Percentiles rank a stretch among this genome's conserved stretches.
Evolutionary conservation across 2,797 vertebrate genomes (phyloP).

Genomic region (Gymnodraco acuticeps): DNA sequence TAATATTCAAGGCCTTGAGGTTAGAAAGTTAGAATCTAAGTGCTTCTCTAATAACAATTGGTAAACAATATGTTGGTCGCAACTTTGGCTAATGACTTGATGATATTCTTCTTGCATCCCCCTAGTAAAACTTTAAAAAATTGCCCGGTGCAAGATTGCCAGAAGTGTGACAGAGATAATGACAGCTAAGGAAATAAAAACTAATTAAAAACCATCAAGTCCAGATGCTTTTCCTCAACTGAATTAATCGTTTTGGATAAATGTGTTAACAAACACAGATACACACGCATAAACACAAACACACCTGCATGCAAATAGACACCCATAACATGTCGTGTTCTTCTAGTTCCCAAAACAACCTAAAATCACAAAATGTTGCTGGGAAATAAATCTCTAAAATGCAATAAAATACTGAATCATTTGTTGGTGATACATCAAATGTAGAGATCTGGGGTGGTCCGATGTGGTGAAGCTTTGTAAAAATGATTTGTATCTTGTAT

Average conservation of each 20-base stretch:
- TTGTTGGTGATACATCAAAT: not conserved
- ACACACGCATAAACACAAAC: constrained; percentile 2
- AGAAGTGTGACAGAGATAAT: constrained; percentile 33
- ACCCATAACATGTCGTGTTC: not conserved
- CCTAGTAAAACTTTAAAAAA: constrained; percentile 6
- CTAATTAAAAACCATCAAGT: constrained; percentile 46
- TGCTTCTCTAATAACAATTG: constrained; percentile 23
- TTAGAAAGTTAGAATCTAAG: constrained; percentile 1
- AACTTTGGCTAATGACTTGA: constrained; percentile 27
- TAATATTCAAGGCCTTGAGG: not conserved
- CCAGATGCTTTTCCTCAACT: constrained; percentile 41
- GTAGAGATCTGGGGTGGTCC: not conserved
- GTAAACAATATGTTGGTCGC: constrained; percentile 15
- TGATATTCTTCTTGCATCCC: constrained; percentile 7
- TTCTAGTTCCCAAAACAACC: constrained; percentile 15
- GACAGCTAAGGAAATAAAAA: constrained; percentile 51
- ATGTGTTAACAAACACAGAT: constrained; percentile 2
- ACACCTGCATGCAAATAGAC: constrained; percentile 12
- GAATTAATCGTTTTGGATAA: constrained; percentile 46
- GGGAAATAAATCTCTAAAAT: not conserved
- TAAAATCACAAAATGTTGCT: not conserved
- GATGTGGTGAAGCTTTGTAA: not conserved
- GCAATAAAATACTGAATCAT: not conserved
- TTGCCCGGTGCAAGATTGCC: not conserved
- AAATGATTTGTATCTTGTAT: not conserved